phyloP scores from a whole-genome alignment of 2,797 vertebrate genomes.

The Sebastes goodei region DNA sequence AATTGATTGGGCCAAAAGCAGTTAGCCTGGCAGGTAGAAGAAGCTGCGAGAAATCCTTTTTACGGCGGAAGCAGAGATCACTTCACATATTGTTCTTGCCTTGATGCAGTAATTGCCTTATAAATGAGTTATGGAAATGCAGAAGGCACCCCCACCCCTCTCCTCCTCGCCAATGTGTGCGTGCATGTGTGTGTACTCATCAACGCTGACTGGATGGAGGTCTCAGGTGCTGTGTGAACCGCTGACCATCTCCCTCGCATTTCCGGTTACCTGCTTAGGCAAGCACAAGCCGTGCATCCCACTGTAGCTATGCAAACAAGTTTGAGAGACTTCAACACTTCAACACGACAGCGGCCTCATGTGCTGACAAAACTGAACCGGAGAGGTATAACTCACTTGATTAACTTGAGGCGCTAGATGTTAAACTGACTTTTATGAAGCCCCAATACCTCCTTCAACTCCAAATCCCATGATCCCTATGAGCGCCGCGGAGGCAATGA shows the following conservation, averaged over 20 bases:
- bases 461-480: conserved; percentile 55
- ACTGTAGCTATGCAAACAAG: background rate
- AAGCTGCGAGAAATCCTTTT: conserved; percentile 35
- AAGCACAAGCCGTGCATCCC: conserved; percentile 1
- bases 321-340: background rate
- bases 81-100: conserved; percentile 29
- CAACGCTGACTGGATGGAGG: conserved; percentile 5
- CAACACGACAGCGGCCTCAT: background rate
- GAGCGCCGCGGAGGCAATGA: conserved; percentile 34
- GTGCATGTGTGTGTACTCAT: conserved; percentile 3
- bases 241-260: conserved; percentile 35
- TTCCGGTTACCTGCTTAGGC: conserved; percentile 36
- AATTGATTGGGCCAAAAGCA: conserved; percentile 17
- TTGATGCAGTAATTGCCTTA: conserved; percentile 51
- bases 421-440: conserved; percentile 63
- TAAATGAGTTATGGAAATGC: conserved; percentile 39
- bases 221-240: conserved; percentile 42
- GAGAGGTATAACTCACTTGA: conserved; percentile 30
- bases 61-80: conserved; percentile 32
- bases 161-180: background rate
- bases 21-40: conserved; percentile 36
- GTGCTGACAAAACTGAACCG: background rate
- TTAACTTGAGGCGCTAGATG: conserved; percentile 43
- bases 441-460: conserved; percentile 39
- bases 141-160: background rate